Evolutionary conservation across 2,888 invertebrate species (phyloP).

Genomic region (Hypsopygia costalis): DNA sequence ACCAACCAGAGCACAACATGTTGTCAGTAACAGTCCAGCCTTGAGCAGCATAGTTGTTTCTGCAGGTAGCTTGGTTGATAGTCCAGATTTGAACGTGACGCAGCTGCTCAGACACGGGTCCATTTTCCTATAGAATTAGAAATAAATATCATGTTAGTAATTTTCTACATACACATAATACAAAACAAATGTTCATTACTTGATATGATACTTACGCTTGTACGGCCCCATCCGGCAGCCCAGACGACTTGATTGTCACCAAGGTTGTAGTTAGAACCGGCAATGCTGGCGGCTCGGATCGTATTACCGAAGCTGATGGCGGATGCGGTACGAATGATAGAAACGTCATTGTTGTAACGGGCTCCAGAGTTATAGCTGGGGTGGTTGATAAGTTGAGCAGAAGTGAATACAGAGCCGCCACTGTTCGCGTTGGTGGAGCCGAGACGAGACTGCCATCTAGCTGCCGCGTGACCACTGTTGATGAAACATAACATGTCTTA

Average conservation of each 20-base stretch:
- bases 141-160: not conserved
- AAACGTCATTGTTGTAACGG: constrained; percentile 36
- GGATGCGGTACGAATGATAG: constrained; percentile 28
- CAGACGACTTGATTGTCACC: constrained; percentile 36
- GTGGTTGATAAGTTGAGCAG: constrained; percentile 22
- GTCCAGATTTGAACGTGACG: constrained; percentile 41
- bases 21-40: constrained; percentile 33
- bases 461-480: constrained; percentile 10
- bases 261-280: constrained; percentile 34
- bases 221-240: constrained; percentile 46
- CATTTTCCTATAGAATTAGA: constrained; percentile 26
- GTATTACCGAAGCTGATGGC: constrained; percentile 19
- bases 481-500: not conserved
- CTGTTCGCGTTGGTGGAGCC: constrained; percentile 33
- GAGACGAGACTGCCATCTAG: constrained; percentile 26
- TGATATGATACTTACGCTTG: constrained; percentile 25
- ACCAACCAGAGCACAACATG: constrained; percentile 46
- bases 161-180: not conserved
- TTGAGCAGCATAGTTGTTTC: constrained; percentile 25
- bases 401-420: constrained; percentile 28
- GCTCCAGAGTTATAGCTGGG: constrained; percentile 21
- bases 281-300: constrained; percentile 29
- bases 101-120: constrained; percentile 35
- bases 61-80: constrained; percentile 35
- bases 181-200: not conserved